Evolutionary conservation across 37 sponge, comb jelly and placozoan genomes (phyloP).

Genomic region (Haliclona indistincta): DNA sequence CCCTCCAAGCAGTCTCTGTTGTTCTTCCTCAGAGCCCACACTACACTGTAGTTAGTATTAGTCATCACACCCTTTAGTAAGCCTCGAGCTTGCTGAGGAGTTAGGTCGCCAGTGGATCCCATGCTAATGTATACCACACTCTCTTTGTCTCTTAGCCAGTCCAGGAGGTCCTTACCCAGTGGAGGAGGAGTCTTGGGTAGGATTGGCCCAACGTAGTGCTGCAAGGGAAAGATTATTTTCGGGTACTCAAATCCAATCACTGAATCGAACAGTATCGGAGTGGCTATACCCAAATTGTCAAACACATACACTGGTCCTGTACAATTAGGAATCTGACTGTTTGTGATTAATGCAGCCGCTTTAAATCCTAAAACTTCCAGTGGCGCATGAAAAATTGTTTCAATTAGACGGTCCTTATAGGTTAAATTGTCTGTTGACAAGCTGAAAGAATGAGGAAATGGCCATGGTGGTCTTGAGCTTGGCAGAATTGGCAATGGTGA

Average conservation of each 20-base stretch:
- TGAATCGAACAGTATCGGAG: conserved; percentile 10
- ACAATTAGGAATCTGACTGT: background rate
- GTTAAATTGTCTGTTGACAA: background rate
- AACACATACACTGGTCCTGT: background rate
- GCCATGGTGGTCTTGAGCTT: background rate
- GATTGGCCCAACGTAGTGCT: conserved; percentile 29
- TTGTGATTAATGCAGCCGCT: background rate
- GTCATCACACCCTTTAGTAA: background rate
- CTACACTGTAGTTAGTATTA: conserved; percentile 9
- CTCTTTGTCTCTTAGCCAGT: conserved; percentile 19
- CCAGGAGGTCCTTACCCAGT: background rate
- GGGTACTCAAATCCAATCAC: conserved; percentile 28
- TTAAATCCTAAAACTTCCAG: no score
- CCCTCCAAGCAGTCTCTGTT: conserved; percentile 6
- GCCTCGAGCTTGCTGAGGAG: background rate
- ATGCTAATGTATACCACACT: conserved; percentile 30
- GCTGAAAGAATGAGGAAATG: background rate
- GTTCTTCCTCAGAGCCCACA: conserved; percentile 20
- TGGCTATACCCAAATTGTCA: background rate
- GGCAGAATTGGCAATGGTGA: background rate
- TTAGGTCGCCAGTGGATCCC: conserved; percentile 21
- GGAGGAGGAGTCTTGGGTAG: conserved; percentile 11
- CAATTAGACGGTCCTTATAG: background rate
- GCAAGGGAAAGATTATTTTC: conserved; percentile 1
- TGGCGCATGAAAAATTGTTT: no score